Percentiles rank a stretch among this genome's conserved stretches.
Conservation (phyloP, 2,113 vertebrate species). For the Sminthopsis crassicaudata region DNA sequence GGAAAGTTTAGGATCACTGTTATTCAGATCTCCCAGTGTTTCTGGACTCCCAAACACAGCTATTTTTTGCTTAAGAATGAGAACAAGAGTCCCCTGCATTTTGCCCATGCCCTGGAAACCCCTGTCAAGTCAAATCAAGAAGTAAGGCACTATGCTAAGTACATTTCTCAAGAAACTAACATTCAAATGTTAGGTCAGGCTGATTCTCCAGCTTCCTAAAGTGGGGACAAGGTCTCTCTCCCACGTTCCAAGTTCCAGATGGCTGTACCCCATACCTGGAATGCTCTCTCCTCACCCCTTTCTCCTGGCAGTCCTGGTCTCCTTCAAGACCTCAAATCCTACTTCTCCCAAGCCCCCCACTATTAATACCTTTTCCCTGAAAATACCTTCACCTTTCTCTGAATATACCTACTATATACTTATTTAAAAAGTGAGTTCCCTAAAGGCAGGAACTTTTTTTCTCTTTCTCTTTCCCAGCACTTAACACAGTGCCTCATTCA, state of each 20-base stretch:
- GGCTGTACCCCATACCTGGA: neutral
- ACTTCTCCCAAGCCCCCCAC: neutral
- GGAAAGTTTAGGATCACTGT: neutral
- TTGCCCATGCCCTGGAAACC: neutral
- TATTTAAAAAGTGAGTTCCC: neutral
- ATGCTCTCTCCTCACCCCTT: neutral
- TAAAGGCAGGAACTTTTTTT: neutral
- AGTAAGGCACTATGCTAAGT: neutral
- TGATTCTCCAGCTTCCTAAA: no score
- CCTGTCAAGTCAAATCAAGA: neutral
- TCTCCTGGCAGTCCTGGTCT: neutral
- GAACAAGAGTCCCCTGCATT: neutral
- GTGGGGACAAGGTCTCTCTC: neutral
- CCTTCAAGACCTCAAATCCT: neutral
- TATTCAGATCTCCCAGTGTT: neutral
- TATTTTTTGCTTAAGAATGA: neutral
- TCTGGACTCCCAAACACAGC: neutral
- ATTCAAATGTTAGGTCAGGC: neutral
- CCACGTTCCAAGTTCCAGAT: neutral
- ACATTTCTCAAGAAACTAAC: neutral
- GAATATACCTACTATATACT: neutral
- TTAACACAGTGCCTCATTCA: neutral
- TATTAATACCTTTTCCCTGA: neutral
- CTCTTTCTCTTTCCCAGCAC: neutral
- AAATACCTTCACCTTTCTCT: neutral